Percentiles rank a stretch among this genome's conserved stretches.
These are phyloP conservation scores for Xenops minutus DNA, from an alignment of 2,797 vertebrate genomes.

Conservation along the genomic window DNA sequence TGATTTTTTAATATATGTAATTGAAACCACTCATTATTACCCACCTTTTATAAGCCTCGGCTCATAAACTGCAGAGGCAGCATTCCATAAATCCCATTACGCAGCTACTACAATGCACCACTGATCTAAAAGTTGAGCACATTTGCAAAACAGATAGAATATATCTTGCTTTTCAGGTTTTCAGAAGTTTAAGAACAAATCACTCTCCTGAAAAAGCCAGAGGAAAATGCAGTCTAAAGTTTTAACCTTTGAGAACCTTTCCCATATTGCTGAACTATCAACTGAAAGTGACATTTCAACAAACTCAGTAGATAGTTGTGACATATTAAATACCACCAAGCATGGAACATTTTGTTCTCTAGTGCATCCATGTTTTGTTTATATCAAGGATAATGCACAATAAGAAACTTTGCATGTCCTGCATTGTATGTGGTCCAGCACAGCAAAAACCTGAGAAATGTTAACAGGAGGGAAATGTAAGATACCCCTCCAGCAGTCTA, in stretches of 20 bases:
- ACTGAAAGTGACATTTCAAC: not conserved
- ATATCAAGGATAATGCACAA: not conserved
- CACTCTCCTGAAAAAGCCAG: not conserved
- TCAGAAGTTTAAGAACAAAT: not conserved
- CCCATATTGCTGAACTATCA: not conserved
- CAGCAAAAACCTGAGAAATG: not conserved
- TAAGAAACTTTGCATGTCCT: not conserved
- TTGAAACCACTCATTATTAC: conserved; percentile 47
- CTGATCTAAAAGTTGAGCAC: conserved; percentile 7
- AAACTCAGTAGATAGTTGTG: not conserved
- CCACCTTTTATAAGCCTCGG: conserved; percentile 31
- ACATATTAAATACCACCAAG: not conserved
- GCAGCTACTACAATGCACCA: not conserved
- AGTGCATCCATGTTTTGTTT: not conserved
- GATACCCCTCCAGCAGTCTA: not conserved
- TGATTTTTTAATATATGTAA: conserved; percentile 46
- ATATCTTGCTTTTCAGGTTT: conserved; percentile 11
- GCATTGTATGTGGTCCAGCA: not conserved
- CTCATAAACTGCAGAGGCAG: conserved; percentile 45
- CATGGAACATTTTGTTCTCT: not conserved
- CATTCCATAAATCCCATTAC: conserved; percentile 38
- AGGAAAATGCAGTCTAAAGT: not conserved
- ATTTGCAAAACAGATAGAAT: conserved; percentile 1
- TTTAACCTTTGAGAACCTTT: conserved; percentile 15
- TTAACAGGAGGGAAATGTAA: not conserved